phyloP scores from a whole-genome alignment of 2,797 vertebrate species.

The Urosaurus nigricauda region DNA sequence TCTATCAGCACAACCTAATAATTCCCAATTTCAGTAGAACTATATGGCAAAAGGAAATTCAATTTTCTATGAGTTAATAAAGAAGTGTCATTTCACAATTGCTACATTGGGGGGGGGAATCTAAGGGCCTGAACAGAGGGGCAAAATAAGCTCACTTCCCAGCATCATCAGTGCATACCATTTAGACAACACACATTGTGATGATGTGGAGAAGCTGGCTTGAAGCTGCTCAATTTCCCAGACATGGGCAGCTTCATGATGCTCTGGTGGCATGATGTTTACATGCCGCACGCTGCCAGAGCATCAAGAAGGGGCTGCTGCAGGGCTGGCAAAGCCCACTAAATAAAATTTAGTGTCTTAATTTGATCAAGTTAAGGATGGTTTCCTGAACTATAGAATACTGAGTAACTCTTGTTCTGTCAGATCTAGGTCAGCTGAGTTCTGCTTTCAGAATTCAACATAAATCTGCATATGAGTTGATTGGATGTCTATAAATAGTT shows the following conservation, averaged over 20 bases:
- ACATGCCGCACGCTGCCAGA: too few relatives aligned
- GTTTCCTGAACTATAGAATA: background rate
- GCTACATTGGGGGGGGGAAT: background rate
- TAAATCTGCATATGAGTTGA: conserved; percentile 50
- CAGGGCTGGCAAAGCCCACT: too few relatives aligned
- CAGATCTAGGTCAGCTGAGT: conserved; percentile 25
- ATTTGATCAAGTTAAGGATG: background rate
- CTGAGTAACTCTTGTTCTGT: conserved; percentile 24
- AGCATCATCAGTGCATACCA: too few relatives aligned
- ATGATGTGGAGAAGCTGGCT: too few relatives aligned
- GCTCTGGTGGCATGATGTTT: too few relatives aligned
- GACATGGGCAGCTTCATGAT: too few relatives aligned
- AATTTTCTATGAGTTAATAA: background rate
- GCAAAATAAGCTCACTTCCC: too few relatives aligned
- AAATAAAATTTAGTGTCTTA: background rate
- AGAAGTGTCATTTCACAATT: background rate
- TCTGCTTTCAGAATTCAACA: conserved; percentile 58
- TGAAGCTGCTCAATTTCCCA: too few relatives aligned
- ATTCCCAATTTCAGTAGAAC: background rate
- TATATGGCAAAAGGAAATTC: background rate
- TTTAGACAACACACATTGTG: too few relatives aligned
- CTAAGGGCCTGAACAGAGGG: too few relatives aligned
- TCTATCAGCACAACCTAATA: background rate
- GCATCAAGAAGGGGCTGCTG: too few relatives aligned
- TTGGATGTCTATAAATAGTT: conserved; percentile 44